A percentile compares a stretch with the other conserved stretches of the same genome.
Conservation (phyloP, 2,113 vertebrate species). For the Hippocampus barbouri region DNA sequence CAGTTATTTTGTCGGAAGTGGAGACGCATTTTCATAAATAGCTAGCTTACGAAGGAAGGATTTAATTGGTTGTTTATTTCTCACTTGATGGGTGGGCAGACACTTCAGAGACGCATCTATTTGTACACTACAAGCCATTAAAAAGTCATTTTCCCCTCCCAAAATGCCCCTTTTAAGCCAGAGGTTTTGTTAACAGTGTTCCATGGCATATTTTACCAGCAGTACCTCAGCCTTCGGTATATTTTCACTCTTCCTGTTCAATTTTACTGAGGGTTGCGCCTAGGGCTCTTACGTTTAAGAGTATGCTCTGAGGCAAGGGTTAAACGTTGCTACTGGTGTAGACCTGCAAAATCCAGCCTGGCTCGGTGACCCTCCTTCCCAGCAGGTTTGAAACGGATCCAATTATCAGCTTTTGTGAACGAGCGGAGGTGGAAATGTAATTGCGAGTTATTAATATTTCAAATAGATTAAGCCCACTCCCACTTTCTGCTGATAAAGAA, state of each 20-base stretch:
- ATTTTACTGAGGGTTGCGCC: neutral
- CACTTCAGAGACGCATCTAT: no score
- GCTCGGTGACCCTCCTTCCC: neutral
- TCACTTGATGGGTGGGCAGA: no score
- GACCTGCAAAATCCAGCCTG: neutral
- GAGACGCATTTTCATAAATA: no score
- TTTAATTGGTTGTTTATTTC: no score
- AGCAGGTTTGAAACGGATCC: neutral
- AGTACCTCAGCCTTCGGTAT: neutral
- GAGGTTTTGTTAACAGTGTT: no score
- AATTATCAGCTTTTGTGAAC: constrained; percentile 3
- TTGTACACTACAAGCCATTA: neutral
- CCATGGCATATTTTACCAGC: neutral
- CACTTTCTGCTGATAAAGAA: constrained; percentile 14
- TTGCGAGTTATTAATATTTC: constrained; percentile 9
- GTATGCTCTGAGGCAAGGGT: neutral
- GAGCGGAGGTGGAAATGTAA: neutral
- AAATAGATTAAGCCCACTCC: constrained; percentile 26
- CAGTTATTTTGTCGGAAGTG: no score
- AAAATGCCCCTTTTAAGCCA: neutral
- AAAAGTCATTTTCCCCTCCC: neutral
- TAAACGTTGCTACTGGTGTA: constrained; percentile 1
- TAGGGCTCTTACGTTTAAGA: neutral
- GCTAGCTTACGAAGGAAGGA: no score
- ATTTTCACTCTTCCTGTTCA: neutral